phyloP scores from a whole-genome alignment of 2,797 vertebrate species.

The Rhodeus uyekii region DNA sequence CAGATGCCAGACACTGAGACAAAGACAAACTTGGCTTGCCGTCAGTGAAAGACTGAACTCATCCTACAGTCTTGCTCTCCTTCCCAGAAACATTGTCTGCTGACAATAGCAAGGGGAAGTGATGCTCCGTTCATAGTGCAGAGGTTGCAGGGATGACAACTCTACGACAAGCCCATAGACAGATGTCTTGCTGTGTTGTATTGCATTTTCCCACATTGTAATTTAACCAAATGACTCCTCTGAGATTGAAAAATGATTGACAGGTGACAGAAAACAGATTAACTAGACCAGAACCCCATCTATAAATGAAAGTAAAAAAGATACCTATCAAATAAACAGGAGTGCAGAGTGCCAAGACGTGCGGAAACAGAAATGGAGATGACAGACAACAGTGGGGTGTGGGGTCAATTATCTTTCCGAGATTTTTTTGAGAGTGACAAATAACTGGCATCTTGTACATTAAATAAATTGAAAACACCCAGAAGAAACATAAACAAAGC shows the following conservation, averaged over 20 bases:
- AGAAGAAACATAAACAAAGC: constrained; percentile 12
- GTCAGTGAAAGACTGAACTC: constrained; percentile 19
- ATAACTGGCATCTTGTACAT: constrained; percentile 15
- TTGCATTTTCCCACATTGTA: constrained; percentile 15
- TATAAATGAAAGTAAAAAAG: constrained; percentile 28
- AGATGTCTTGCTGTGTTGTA: background rate
- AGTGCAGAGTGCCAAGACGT: background rate
- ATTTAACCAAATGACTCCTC: constrained; percentile 21
- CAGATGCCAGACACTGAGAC: constrained; percentile 24
- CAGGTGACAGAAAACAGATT: constrained; percentile 42
- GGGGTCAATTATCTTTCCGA: constrained; percentile 1
- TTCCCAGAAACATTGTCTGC: constrained; percentile 22
- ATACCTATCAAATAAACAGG: constrained; percentile 19
- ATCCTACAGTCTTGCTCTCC: constrained; percentile 2
- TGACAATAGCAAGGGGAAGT: constrained; percentile 30
- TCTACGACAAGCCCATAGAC: background rate
- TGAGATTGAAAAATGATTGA: constrained; percentile 45
- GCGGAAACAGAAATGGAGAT: constrained; percentile 11
- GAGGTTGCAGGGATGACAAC: constrained; percentile 12
- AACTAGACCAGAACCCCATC: constrained; percentile 16
- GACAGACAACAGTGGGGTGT: constrained; percentile 11
- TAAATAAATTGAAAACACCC: background rate
- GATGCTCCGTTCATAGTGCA: background rate
- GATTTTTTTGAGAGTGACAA: background rate
- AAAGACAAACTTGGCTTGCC: constrained; percentile 36